phyloP scores from a whole-genome alignment of 2,888 invertebrate species.

The Hypercompe scribonia region DNA sequence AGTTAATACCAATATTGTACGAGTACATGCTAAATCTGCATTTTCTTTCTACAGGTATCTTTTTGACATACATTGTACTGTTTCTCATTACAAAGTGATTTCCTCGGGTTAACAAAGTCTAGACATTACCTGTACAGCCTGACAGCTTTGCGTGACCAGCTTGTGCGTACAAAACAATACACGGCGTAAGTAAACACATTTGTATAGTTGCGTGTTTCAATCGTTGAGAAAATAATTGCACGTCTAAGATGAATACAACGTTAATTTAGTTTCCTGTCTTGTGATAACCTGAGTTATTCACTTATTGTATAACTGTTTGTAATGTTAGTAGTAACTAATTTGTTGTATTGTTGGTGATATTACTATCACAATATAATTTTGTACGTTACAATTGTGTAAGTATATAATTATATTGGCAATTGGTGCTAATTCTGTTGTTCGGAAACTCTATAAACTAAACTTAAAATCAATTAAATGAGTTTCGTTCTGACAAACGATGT shows the following conservation, averaged over 20 bases:
- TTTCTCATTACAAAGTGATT: conserved; percentile 72
- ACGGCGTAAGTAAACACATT: conserved; percentile 38
- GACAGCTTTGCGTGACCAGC: conserved; percentile 68
- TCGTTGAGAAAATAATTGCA: conserved; percentile 46
- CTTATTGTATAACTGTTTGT: not conserved
- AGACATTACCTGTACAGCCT: conserved; percentile 61
- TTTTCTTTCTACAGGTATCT: conserved; percentile 3
- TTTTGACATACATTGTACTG: conserved; percentile 28
- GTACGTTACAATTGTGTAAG: no score
- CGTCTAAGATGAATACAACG: conserved; percentile 35
- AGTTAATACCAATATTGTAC: not conserved
- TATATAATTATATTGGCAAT: not conserved
- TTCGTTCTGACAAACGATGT: no score
- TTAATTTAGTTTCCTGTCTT: conserved; percentile 30
- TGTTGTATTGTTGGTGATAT: not conserved
- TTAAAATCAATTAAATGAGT: no score
- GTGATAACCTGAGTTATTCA: not conserved
- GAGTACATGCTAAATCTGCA: not conserved
- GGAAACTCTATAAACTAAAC: no score
- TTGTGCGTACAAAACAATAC: conserved; percentile 28
- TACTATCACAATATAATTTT: not conserved
- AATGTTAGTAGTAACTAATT: not conserved
- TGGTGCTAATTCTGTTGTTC: no score
- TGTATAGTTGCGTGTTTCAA: conserved; percentile 50
- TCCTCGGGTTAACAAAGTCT: conserved; percentile 68